Evolutionary conservation across 2,888 invertebrate species (phyloP).

Genomic region (Eupithecia insigniata): DNA sequence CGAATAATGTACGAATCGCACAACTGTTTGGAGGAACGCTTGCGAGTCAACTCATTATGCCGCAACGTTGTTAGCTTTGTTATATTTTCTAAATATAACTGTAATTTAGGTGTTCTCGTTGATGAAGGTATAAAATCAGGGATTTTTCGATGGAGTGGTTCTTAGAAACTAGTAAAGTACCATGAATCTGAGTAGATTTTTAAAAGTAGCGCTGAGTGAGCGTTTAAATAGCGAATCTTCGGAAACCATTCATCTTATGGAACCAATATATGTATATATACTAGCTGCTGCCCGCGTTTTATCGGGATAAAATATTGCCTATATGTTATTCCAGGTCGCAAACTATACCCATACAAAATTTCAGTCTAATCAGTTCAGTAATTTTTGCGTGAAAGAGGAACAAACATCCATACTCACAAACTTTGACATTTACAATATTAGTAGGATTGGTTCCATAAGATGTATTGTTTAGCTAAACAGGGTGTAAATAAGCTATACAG

Average conservation of each 20-base stretch:
- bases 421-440: no score
- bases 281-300: no score
- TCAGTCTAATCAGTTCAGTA: no score
- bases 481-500: neutral
- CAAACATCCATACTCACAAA: no score
- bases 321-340: no score
- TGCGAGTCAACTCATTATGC: slow-evolving; percentile 64
- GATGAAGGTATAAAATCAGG: slow-evolving; percentile 14
- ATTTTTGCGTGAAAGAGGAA: no score
- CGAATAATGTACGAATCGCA: slow-evolving; percentile 21
- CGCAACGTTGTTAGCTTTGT: slow-evolving; percentile 56
- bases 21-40: slow-evolving; percentile 40
- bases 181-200: neutral
- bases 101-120: slow-evolving; percentile 28
- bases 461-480: no score
- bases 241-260: neutral
- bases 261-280: neutral
- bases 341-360: no score
- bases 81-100: slow-evolving; percentile 45
- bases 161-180: neutral
- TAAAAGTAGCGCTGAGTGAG: slow-evolving; percentile 3
- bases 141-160: neutral
- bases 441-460: no score
- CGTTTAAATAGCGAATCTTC: neutral
- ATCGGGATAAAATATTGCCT: no score